Evolutionary conservation across 1,140 invertebrate species (phyloP).

Genomic region (Atta colombica): DNA sequence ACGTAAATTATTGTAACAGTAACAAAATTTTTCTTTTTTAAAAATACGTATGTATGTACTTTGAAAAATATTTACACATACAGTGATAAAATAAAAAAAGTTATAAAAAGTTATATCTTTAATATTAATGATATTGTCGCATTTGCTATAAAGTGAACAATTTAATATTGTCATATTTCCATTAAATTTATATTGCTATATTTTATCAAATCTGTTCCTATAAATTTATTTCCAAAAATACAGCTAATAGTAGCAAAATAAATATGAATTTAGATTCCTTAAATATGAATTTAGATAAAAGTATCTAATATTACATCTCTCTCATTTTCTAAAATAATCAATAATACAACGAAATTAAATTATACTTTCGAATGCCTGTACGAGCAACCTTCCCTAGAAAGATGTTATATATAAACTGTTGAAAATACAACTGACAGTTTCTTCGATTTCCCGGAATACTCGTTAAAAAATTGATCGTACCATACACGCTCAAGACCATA

Average conservation of each 20-base stretch:
- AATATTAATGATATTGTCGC: not conserved
- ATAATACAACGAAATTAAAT: not conserved
- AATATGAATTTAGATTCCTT: not conserved
- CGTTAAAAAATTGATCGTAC: slow-evolving; percentile 42
- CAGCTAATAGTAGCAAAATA: not conserved
- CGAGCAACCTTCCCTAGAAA: slow-evolving; percentile 8
- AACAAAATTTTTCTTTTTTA: not conserved
- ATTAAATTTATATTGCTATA: not conserved
- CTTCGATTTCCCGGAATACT: slow-evolving; percentile 28
- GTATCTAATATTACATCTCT: not conserved
- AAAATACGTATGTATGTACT: not conserved
- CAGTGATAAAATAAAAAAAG: not conserved
- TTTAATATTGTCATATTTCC: slow-evolving; percentile 6
- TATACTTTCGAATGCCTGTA: not conserved
- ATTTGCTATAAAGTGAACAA: not conserved
- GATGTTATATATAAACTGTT: slow-evolving; percentile 7
- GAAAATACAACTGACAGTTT: slow-evolving; percentile 24
- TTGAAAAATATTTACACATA: not conserved
- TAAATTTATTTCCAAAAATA: slow-evolving; percentile 5
- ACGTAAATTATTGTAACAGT: not conserved
- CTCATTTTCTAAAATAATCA: not conserved
- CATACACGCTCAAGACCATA: slow-evolving; percentile 17
- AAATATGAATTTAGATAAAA: not conserved
- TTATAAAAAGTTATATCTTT: not conserved
- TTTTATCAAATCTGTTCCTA: not conserved